Conservation (phyloP, 2,113 vertebrate species). For the Colistium nudipinnis region DNA sequence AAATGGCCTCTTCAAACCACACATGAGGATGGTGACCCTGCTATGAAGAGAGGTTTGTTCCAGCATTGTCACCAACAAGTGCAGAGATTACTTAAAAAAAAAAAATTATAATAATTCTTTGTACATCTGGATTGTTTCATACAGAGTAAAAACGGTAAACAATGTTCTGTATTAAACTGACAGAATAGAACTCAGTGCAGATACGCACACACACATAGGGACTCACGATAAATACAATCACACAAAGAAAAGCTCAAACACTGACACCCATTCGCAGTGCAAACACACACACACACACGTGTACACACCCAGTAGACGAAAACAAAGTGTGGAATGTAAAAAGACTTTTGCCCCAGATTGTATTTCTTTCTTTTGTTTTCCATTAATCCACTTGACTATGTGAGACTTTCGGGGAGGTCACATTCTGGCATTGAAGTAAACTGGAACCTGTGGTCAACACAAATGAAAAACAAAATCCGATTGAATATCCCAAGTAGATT, state of each 20-base stretch:
- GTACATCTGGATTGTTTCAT: slow-evolving; percentile 66
- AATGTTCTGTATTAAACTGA: slow-evolving; percentile 68
- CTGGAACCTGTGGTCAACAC: slow-evolving; percentile 22
- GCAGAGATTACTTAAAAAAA: slow-evolving; percentile 57
- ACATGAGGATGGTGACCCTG: slow-evolving; percentile 58
- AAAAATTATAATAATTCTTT: slow-evolving; percentile 53
- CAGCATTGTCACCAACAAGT: slow-evolving; percentile 64
- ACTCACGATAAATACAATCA: slow-evolving; percentile 61
- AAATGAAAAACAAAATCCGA: neutral
- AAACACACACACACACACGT: slow-evolving; percentile 25
- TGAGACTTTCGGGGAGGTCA: slow-evolving; percentile 51
- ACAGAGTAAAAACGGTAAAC: slow-evolving; percentile 72
- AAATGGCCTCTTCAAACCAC: slow-evolving; percentile 14
- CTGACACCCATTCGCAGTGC: slow-evolving; percentile 49
- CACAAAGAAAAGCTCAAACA: slow-evolving; percentile 61
- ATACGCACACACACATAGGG: slow-evolving; percentile 59
- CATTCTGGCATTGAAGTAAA: slow-evolving; percentile 45
- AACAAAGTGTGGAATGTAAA: slow-evolving; percentile 66
- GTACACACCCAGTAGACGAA: slow-evolving; percentile 52
- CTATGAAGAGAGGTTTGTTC: slow-evolving; percentile 71
- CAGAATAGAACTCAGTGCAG: slow-evolving; percentile 70
- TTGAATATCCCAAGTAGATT: neutral
- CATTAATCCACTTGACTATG: slow-evolving; percentile 38
- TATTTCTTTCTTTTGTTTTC: slow-evolving; percentile 56
- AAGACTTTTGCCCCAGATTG: slow-evolving; percentile 34